Percentiles rank a stretch among this genome's conserved stretches.
Conservation (phyloP, 2,888 invertebrate genomes). For the Periphyllus acericola region DNA sequence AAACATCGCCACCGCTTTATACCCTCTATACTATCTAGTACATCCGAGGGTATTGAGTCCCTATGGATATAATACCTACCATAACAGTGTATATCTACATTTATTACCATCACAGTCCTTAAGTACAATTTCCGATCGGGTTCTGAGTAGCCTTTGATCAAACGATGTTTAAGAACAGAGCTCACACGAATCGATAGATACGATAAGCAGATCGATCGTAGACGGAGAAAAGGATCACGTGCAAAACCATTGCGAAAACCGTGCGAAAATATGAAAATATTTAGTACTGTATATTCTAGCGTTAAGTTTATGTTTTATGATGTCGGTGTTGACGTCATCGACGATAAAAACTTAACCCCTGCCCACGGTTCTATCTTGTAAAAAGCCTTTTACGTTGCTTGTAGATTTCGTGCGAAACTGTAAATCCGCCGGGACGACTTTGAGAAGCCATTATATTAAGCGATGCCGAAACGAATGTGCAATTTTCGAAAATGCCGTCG, state of each 20-base stretch:
- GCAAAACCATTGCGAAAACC: background rate
- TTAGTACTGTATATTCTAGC: slow-evolving; percentile 21
- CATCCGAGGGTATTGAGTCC: background rate
- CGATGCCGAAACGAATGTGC: slow-evolving; percentile 41
- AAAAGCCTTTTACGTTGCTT: slow-evolving; percentile 8
- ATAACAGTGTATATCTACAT: no score
- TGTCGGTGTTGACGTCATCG: slow-evolving; percentile 16
- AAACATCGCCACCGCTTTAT: background rate
- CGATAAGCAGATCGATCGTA: background rate
- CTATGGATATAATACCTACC: no score
- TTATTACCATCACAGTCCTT: no score
- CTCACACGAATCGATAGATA: background rate
- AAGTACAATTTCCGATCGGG: no score
- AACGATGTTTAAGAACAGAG: no score
- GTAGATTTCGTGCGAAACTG: slow-evolving; percentile 14
- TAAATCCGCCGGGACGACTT: slow-evolving; percentile 46
- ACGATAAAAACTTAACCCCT: slow-evolving; percentile 40
- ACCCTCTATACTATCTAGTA: background rate
- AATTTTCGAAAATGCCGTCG: slow-evolving; percentile 15
- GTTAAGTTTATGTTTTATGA: slow-evolving; percentile 48
- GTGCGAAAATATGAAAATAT: slow-evolving; percentile 51
- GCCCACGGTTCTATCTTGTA: slow-evolving; percentile 5
- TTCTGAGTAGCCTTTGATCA: no score
- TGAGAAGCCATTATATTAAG: slow-evolving; percentile 34
- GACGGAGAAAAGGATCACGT: background rate